Evolutionary conservation across 2,888 invertebrate species (phyloP), one percentile per base, ranked within the genome.

Genomic region (Zhuqinia jingwanae): DNA sequence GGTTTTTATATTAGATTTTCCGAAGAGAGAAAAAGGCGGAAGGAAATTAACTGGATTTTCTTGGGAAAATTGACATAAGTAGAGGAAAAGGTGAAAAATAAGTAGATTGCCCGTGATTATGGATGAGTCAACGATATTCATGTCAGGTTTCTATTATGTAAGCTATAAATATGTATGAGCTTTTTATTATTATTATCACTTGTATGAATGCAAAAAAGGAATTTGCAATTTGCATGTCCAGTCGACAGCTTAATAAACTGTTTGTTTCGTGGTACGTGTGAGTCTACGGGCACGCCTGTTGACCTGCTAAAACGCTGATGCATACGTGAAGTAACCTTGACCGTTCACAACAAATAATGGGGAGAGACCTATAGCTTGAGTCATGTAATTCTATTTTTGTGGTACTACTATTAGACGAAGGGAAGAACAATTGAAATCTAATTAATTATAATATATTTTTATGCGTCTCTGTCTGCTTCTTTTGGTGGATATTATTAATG

Each of bases 21-120:
- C n/a, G 11, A 27, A 60, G 27, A 1, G 13, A 11, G 60, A 13
- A 25, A 17, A 6, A 10, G 25, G 58, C 10, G 58, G 27, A 58
- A 58, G 20, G 22, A 11, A n/a, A 30, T 36, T 63, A 63, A 63
- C 63, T 63, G 63, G 63, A 63, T 63, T 63, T 63, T 27, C 63
- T n/a, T 63, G 63, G 65, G 42, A 68, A 42, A 68, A 68, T 20
- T 68, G 20, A 20, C 42, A 42, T 13, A 25, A 27, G 1, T 63
- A 15, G 36, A 36, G 36, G 27, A 17, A 22, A 1, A 53, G 22
- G 58, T 58, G 58, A 58, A 11, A 63, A 63, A 30, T 36, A 63
- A 1, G n/a, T 30, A 27, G n/a, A 63, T 56, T 15, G n/a, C 10
- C 50, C 20, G 60, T 10, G 8, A 6, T 17, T 60, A 25, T 25